These are phyloP conservation scores for Pristionchus arcanus DNA, from an alignment of 2,888 invertebrate genomes.

Conservation along the genomic window DNA sequence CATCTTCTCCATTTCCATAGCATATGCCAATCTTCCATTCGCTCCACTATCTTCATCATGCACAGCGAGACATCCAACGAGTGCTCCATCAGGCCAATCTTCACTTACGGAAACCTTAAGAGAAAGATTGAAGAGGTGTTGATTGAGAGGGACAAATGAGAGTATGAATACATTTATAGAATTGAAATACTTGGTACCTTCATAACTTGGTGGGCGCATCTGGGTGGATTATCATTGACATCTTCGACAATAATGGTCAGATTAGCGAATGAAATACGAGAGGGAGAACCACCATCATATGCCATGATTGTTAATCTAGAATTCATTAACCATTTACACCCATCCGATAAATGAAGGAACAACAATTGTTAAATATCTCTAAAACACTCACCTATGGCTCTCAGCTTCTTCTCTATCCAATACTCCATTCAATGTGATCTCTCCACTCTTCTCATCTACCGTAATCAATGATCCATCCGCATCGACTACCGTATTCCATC, in stretches of 20 bases:
- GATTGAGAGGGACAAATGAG: background rate
- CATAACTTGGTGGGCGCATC: conserved; percentile 66
- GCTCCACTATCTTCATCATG: conserved; percentile 79
- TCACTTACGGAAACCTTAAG: conserved; percentile 74
- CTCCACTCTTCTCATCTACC: conserved; percentile 63
- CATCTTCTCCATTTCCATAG: conserved; percentile 57
- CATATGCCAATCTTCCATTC: conserved; percentile 79
- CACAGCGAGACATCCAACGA: conserved; percentile 79
- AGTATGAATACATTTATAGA: background rate
- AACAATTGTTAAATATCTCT: background rate
- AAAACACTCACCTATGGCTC: conserved; percentile 86
- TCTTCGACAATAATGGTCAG: conserved; percentile 74
- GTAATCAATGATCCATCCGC: conserved; percentile 39
- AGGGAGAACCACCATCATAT: conserved; percentile 70
- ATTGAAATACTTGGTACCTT: conserved; percentile 26
- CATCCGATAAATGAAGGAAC: background rate
- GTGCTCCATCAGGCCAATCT: conserved; percentile 77
- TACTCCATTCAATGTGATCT: conserved; percentile 87
- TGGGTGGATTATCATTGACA: conserved; percentile 81
- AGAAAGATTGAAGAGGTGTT: background rate
- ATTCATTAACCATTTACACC: background rate
- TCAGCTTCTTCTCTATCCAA: conserved; percentile 91
- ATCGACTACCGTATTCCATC: conserved; percentile 85
- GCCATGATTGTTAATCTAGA: conserved; percentile 68
- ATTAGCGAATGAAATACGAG: conserved; percentile 65